Base-by-base conservation (phyloP, 2,888 invertebrate species). In the Arge pagana region DNA sequence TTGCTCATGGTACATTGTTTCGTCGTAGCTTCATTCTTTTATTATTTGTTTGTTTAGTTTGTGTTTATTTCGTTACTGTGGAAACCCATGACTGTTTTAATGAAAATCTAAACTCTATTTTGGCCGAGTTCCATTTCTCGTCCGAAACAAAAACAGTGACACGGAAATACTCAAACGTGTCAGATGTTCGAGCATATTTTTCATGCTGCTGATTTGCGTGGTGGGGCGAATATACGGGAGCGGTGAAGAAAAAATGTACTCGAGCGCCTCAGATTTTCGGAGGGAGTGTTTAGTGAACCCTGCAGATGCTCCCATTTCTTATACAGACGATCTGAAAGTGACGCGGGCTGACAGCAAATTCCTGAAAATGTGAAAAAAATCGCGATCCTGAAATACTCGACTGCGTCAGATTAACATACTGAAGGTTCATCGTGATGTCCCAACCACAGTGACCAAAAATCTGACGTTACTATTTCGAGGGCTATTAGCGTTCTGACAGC, bases 321-420 rank as follows among this genome's bases (percentile, higher is more conserved):
- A 41, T 42, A 50, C 56, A 50, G 55, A 59, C 49, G 53, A 55
- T 58, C 56, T 52, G 53, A 42, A 54, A 24, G 53, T 31, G 56
- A 59, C 56, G 35, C 30, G 55, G 53, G 30, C 40, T 57, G 37
- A 31, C 35, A 49, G 52, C 57, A 19, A 48, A 49, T 58, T 50
- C 58, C 55, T 43, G 30, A 43, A 45, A 49, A 52, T 52, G 52
- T 45, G n/a, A 58, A 49, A 58, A 57, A 56, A 52, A n/a, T n/a
- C 16, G 35, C 1, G 4, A 52, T 11, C 15, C 26, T 37, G 36
- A 52, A 52, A 52, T 52, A 51, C 52, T 35, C 37, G 50, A 52
- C 50, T 24, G 52, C 52, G 52, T 51, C 52, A 52, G 50, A 52
- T 37, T 52, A 21, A 16, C 18, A 35, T 51, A 52, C 24, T 36